Percentiles rank a stretch among this genome's conserved stretches.
These are phyloP conservation scores for Rhagonycha lutea DNA, from an alignment of 2,888 invertebrate species.

Conservation along the genomic window DNA sequence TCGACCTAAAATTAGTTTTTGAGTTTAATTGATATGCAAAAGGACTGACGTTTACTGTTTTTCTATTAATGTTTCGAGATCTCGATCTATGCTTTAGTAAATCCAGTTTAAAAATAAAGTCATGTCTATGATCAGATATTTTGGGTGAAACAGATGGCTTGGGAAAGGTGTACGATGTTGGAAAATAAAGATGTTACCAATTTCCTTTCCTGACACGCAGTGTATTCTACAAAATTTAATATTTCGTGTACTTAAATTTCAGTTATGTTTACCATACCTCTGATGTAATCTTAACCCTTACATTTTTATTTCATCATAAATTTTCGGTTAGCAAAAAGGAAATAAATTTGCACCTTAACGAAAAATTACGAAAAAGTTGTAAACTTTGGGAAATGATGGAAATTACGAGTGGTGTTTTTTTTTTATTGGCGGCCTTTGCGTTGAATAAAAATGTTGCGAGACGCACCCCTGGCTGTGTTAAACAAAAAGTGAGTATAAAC, in stretches of 20 bases:
- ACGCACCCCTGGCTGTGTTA: conserved; percentile 36
- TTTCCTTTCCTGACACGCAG: not conserved
- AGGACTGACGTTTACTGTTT: not conserved
- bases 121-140: not conserved
- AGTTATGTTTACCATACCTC: not conserved
- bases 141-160: not conserved
- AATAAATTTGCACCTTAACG: not conserved
- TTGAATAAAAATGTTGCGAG: conserved; percentile 28
- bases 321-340: not conserved
- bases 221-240: not conserved
- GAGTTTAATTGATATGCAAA: not conserved
- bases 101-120: not conserved
- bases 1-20: not conserved
- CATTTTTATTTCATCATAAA: not conserved
- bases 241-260: not conserved
- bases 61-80: not conserved
- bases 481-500: conserved; percentile 45
- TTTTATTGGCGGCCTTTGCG: not conserved
- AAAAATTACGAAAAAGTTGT: not conserved
- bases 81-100: not conserved
- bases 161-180: not conserved
- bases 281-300: not conserved
- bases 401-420: not conserved
- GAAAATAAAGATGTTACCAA: not conserved
- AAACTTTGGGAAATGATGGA: not conserved